Conservation (phyloP, 2,797 vertebrate genomes). For the Channa striata region DNA sequence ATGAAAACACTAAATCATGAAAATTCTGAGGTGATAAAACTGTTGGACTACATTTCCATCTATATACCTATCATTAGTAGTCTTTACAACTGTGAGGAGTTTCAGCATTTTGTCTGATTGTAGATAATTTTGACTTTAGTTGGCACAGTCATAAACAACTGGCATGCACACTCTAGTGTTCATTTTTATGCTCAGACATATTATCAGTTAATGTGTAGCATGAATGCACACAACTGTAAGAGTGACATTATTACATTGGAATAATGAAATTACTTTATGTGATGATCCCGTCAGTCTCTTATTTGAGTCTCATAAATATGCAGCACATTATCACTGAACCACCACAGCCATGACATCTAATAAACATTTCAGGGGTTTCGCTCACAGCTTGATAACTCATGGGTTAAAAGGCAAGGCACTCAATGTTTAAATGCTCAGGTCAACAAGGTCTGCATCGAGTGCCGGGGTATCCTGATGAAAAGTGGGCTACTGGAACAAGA, state of each 20-base stretch:
- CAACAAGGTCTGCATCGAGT: too few species aligned
- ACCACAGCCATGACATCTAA: slow-evolving; percentile 13
- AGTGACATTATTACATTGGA: background rate
- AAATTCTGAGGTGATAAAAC: slow-evolving; percentile 21
- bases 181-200: background rate
- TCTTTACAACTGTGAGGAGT: too few species aligned
- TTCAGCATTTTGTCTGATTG: background rate
- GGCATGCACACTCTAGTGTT: background rate
- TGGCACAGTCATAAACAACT: background rate
- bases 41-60: background rate
- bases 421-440: too few species aligned
- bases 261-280: background rate
- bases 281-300: slow-evolving; percentile 12
- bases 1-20: slow-evolving; percentile 29
- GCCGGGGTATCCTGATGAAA: too few species aligned
- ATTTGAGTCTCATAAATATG: slow-evolving; percentile 13
- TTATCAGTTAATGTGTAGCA: too few species aligned
- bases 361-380: slow-evolving; percentile 34
- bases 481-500: too few species aligned
- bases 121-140: background rate
- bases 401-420: too few species aligned
- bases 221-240: background rate
- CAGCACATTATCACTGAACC: background rate
- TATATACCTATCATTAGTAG: too few species aligned
- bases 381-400: too few species aligned